Evolutionary conservation across 2,113 vertebrate genomes (phyloP).

Genomic region (Lophochroa leadbeateri): DNA sequence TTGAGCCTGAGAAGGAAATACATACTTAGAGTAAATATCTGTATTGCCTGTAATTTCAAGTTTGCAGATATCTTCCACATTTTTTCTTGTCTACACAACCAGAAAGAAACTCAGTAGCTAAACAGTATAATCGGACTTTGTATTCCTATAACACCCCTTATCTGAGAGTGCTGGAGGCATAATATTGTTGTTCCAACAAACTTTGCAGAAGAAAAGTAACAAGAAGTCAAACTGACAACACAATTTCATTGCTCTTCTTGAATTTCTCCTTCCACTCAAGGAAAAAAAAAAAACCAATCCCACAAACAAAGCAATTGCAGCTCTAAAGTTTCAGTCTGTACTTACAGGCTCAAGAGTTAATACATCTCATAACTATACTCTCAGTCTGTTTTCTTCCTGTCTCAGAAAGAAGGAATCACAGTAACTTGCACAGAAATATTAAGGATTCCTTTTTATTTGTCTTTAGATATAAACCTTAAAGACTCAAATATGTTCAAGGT

Average conservation of each 20-base stretch:
- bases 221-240: not conserved
- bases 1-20: not conserved
- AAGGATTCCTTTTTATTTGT: slow-evolving; percentile 18
- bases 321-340: not conserved
- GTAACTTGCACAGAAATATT: slow-evolving; percentile 12
- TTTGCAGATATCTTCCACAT: not conserved
- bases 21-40: not conserved
- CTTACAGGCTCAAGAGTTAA: slow-evolving; percentile 9
- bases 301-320: not conserved
- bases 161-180: not conserved
- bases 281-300: not conserved
- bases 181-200: not conserved
- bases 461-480: not conserved
- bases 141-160: not conserved
- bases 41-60: not conserved
- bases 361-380: not conserved
- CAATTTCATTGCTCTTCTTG: not conserved
- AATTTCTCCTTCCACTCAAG: not conserved
- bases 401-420: not conserved
- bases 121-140: not conserved
- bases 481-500: not conserved
- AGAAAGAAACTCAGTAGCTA: not conserved
- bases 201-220: not conserved
- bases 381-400: not conserved
- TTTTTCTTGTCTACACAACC: not conserved